Evolutionary conservation across 1,140 invertebrate genomes (phyloP).

Genomic region (Scaptomyza graminum): DNA sequence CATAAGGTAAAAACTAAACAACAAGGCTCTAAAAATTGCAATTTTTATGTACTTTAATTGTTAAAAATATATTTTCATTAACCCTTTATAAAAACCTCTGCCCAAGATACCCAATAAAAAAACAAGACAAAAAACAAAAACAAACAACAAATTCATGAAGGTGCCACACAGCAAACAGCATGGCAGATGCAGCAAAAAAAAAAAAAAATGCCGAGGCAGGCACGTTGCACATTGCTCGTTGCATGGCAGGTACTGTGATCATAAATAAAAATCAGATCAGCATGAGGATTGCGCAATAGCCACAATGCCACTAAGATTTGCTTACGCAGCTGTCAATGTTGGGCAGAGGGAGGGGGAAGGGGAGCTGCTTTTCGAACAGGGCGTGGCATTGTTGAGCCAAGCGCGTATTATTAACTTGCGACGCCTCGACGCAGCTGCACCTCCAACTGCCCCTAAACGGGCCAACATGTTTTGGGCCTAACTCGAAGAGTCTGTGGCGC

Average conservation of each 20-base stretch:
- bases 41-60: too few species aligned
- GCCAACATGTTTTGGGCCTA: slow-evolving; percentile 75
- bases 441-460: slow-evolving; percentile 25
- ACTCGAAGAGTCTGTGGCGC: slow-evolving; percentile 34
- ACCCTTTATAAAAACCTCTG: too few species aligned
- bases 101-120: neutral
- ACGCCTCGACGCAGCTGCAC: slow-evolving; percentile 45
- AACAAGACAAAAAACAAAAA: slow-evolving; percentile 1
- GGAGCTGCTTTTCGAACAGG: slow-evolving; percentile 2
- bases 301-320: slow-evolving; percentile 37
- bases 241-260: slow-evolving; percentile 34
- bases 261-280: slow-evolving; percentile 83
- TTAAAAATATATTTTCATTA: too few species aligned
- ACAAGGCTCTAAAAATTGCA: too few species aligned
- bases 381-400: slow-evolving; percentile 34
- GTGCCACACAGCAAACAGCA: slow-evolving; percentile 8
- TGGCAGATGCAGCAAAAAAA: slow-evolving; percentile 10
- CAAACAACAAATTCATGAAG: slow-evolving; percentile 29
- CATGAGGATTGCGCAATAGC: slow-evolving; percentile 70
- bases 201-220: neutral
- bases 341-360: neutral
- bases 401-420: slow-evolving; percentile 41
- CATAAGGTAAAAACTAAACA: neutral
- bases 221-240: slow-evolving; percentile 5
- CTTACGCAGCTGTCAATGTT: slow-evolving; percentile 35